Evolutionary conservation across 1,140 invertebrate genomes (phyloP).

Genomic region (Aplysia californica): DNA sequence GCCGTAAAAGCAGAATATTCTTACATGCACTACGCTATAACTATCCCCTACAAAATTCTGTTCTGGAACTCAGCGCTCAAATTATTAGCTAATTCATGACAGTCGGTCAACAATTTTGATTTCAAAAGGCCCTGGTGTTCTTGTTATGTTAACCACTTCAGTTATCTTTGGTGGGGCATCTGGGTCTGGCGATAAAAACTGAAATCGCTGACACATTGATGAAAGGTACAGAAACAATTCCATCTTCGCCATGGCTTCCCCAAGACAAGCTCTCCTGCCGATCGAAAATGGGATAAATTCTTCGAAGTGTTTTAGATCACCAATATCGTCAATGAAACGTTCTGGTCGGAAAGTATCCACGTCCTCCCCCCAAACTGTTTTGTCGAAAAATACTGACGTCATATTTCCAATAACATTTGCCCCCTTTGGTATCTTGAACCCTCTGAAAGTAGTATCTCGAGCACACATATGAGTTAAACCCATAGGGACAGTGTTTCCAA

Average conservation of each 20-base stretch:
- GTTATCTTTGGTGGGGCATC: background rate
- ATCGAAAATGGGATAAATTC: constrained; percentile 1
- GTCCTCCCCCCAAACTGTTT: background rate
- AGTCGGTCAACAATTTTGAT: too few species aligned
- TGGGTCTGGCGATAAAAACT: background rate
- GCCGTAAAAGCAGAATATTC: too few species aligned
- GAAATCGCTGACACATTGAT: constrained; percentile 31
- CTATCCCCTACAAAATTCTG: too few species aligned
- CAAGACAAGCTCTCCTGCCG: constrained; percentile 35
- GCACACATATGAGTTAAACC: background rate
- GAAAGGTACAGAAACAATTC: constrained; percentile 36
- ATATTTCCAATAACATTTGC: background rate
- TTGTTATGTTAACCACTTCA: too few species aligned
- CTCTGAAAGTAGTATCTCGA: background rate
- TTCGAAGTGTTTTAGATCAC: background rate
- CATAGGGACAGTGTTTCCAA: background rate
- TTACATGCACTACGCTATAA: too few species aligned
- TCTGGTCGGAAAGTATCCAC: background rate
- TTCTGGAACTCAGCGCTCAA: too few species aligned
- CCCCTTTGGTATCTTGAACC: background rate
- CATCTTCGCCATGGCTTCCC: constrained; percentile 34
- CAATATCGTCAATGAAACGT: background rate
- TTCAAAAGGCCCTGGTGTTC: too few species aligned
- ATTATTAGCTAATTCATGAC: too few species aligned
- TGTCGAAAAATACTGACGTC: background rate